Evolutionary conservation across 2,113 vertebrate species (phyloP).

Genomic region (Cheirogaleus medius): DNA sequence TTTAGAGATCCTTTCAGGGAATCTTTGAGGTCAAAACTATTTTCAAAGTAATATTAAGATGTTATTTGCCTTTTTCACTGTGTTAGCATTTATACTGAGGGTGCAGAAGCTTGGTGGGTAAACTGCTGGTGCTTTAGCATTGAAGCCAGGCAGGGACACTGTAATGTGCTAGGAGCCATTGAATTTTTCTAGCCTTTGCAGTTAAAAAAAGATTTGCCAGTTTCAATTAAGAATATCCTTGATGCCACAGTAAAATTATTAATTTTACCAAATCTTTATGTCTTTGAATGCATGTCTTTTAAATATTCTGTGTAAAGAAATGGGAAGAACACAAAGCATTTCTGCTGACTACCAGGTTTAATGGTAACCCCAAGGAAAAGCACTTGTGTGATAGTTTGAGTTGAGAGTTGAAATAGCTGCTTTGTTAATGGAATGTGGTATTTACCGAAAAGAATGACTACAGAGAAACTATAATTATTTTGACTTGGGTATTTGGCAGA

Average conservation of each 20-base stretch:
- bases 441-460: not conserved
- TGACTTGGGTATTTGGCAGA: not conserved
- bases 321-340: not conserved
- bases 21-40: not conserved
- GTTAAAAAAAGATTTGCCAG: not conserved
- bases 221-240: not conserved
- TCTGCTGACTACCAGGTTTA: not conserved
- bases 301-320: not conserved
- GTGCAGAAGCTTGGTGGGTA: not conserved
- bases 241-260: not conserved
- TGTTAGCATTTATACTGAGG: not conserved
- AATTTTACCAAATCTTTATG: not conserved
- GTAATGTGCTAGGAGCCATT: rapidly evolving
- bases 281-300: not conserved
- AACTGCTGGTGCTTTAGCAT: not conserved
- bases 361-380: not conserved
- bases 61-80: not conserved
- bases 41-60: not conserved
- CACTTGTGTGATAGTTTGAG: not conserved
- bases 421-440: not conserved
- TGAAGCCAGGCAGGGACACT: not conserved
- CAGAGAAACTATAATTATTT: not conserved
- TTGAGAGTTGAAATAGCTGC: not conserved
- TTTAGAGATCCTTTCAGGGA: not conserved
- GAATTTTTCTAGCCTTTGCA: not conserved